Evolutionary conservation across 1,140 invertebrate genomes (phyloP).

Genomic region (Thereuonema tuberculata): DNA sequence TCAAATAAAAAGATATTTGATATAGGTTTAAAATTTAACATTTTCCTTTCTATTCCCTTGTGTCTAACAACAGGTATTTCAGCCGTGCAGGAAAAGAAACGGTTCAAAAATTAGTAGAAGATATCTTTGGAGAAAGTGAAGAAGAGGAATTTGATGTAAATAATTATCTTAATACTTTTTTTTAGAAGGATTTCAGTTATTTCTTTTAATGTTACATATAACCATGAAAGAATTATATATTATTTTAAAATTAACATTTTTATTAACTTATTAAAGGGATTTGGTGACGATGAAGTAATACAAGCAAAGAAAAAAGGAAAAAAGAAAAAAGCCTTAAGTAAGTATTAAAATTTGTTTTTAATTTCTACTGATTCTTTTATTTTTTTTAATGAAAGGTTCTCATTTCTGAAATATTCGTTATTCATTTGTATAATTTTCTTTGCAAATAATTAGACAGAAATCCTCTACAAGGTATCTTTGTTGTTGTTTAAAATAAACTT

Average conservation of each 20-base stretch:
- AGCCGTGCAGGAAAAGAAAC: conserved; percentile 5
- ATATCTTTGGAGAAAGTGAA: conserved; percentile 38
- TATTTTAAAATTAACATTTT: background rate
- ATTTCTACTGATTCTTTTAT: no score
- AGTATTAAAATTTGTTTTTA: no score
- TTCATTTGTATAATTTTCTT: no score
- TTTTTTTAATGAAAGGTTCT: no score
- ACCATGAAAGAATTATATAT: background rate
- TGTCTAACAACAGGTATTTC: no score
- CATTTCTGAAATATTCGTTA: no score
- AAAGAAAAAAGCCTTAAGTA: conserved; percentile 15
- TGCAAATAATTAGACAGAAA: no score
- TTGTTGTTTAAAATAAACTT: no score
- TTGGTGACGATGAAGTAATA: conserved; percentile 30
- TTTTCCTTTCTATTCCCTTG: no score
- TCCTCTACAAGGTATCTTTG: no score
- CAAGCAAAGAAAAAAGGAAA: conserved; percentile 21
- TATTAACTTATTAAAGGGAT: conserved; percentile 24
- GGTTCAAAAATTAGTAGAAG: conserved; percentile 30
- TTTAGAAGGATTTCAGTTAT: background rate
- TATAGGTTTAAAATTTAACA: no score
- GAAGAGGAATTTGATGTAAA: conserved; percentile 36
- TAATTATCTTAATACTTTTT: conserved; percentile 10
- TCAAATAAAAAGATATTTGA: no score
- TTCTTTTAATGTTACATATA: background rate